These are phyloP conservation scores for Chiropotes sagulatus DNA, from an alignment of 2,797 vertebrate species.

Conservation along the genomic window DNA sequence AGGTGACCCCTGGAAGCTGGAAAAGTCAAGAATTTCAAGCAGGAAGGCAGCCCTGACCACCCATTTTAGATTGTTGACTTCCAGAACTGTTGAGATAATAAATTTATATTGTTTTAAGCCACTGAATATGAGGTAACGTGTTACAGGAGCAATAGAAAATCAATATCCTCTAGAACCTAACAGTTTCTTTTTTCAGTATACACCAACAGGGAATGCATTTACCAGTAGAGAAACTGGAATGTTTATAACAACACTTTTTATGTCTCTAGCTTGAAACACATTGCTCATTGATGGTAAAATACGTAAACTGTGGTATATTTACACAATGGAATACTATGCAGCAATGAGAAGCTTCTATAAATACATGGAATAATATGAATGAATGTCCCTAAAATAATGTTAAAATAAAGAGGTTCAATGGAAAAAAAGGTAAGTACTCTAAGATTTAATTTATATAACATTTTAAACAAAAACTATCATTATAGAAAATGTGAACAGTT, in stretches of 20 bases:
- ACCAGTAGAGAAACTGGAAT: background rate
- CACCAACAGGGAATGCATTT: background rate
- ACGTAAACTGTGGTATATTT: background rate
- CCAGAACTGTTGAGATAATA: background rate
- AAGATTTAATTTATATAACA: background rate
- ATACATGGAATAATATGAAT: background rate
- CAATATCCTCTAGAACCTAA: background rate
- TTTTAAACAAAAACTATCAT: background rate
- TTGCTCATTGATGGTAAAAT: background rate
- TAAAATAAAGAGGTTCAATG: background rate
- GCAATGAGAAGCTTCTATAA: background rate
- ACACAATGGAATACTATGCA: background rate
- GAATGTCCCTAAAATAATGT: background rate
- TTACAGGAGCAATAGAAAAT: background rate
- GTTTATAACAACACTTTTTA: background rate
- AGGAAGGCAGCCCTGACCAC: background rate
- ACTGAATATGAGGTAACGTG: background rate
- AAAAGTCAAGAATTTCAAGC: background rate
- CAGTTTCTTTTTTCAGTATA: background rate
- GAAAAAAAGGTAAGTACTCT: background rate
- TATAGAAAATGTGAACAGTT: background rate
- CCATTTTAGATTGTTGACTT: background rate
- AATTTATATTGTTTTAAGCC: background rate
- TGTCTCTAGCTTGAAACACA: background rate
- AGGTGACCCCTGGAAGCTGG: background rate